A percentile compares a stretch with the other conserved stretches of the same genome.
These are phyloP conservation scores for Sorex maritimensis DNA, from an alignment of 2,797 vertebrate genomes.

Conservation along the genomic window DNA sequence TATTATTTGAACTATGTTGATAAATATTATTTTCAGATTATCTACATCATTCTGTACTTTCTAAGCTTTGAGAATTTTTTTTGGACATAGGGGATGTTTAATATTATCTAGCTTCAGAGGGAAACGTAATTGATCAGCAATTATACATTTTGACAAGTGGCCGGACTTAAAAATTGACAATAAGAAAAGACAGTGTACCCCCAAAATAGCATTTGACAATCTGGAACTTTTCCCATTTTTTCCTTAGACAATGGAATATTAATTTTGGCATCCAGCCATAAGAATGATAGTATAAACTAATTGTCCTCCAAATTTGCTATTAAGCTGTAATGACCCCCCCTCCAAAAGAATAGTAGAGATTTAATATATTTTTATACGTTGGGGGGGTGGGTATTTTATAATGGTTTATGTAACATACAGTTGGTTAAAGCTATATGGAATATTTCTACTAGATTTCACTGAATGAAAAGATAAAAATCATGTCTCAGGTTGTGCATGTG, in stretches of 20 bases:
- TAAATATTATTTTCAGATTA: not conserved
- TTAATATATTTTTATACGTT: constrained; percentile 33
- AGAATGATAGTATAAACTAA: not conserved
- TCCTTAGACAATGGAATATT: constrained; percentile 21
- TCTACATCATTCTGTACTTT: not conserved
- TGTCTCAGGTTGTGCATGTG: not conserved
- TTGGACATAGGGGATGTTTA: not conserved
- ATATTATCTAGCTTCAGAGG: not conserved
- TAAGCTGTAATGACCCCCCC: not conserved
- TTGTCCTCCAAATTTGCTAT: constrained; percentile 21
- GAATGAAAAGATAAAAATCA: not conserved
- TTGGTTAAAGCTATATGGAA: constrained; percentile 19
- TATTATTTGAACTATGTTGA: constrained; percentile 35
- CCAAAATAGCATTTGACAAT: constrained; percentile 59
- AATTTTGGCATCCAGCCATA: constrained; percentile 15
- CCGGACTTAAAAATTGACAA: constrained; percentile 67
- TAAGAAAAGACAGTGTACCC: constrained; percentile 29
- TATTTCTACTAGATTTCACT: not conserved
- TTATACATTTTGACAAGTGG: constrained; percentile 45
- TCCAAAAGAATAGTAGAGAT: not conserved
- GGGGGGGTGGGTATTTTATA: not conserved
- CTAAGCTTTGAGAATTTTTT: constrained; percentile 35
- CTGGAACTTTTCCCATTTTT: constrained; percentile 34
- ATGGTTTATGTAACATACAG: not conserved
- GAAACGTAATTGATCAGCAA: constrained; percentile 24